These are phyloP conservation scores for Scomber japonicus DNA, from an alignment of 2,113 vertebrate genomes.

Conservation along the genomic window DNA sequence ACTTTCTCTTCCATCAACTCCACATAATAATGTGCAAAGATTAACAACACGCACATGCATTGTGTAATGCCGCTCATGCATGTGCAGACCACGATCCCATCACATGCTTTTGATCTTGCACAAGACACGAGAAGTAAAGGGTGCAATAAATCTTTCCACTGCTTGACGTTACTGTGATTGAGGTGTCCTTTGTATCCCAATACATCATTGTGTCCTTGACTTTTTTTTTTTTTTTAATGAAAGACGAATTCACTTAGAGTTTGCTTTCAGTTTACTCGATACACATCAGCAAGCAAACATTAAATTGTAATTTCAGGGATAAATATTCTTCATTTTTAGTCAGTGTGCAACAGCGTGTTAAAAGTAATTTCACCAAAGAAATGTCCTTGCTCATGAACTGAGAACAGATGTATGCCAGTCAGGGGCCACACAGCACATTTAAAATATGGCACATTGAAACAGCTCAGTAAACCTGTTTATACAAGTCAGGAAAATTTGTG, in stretches of 20 bases:
- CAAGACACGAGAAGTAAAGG: constrained; percentile 25
- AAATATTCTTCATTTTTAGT: constrained; percentile 23
- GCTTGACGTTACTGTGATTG: constrained; percentile 35
- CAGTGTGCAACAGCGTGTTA: background rate
- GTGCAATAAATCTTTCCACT: constrained; percentile 40
- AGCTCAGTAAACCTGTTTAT: background rate
- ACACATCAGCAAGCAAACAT: constrained; percentile 14
- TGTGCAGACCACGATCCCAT: background rate
- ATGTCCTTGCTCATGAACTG: constrained; percentile 1
- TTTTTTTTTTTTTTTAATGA: constrained; percentile 18
- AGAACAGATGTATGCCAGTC: constrained; percentile 12
- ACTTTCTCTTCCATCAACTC: background rate
- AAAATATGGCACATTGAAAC: background rate
- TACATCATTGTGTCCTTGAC: constrained; percentile 40
- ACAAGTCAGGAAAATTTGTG: background rate
- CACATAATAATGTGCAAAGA: background rate
- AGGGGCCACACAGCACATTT: background rate
- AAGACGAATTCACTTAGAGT: constrained; percentile 22
- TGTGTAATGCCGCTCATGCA: background rate
- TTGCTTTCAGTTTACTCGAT: constrained; percentile 25
- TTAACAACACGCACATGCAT: constrained; percentile 4
- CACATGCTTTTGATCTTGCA: constrained; percentile 25
- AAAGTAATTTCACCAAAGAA: constrained; percentile 14
- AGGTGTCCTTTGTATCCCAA: constrained; percentile 26
- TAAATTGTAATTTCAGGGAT: constrained; percentile 1